Base-by-base conservation (phyloP, 1,140 invertebrate genomes). In the Neodiprion pinetum region DNA sequence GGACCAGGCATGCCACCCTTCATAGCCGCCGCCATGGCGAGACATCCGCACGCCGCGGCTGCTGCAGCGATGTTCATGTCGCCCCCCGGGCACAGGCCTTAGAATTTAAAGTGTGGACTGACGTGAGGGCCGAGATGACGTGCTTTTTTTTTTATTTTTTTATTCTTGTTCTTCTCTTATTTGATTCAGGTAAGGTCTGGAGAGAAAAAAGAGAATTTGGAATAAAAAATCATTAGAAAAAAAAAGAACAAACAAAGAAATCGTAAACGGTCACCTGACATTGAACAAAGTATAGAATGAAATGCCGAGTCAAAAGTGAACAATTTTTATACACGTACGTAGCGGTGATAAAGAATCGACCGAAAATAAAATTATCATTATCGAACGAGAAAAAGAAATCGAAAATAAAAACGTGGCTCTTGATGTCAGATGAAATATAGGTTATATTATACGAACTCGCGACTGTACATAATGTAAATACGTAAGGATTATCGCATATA, bases 51-150 rank as follows among this genome's bases (percentile, higher is more conserved):
- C 77, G 87, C 86, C 28, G 87, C 86, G 0, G 87, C 87, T 8
- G 88, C 88, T 72, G 88, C 88, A 48, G 88, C 88, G 76, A 88
- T 89, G 87, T 89, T 89, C 76, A 88, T 89, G 88, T 85, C 83
- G 69, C 87, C 88, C 50, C 87, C 88, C 73, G 86, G 86, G 78
- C 87, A 87, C 77, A 84, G 86, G 77, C 85, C 85, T 80, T 88
- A 85, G 48, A 49, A 14, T 40, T 71, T 47, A 61, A 9, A 61
- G 53, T 17, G 53, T 5, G 28, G 28, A 40, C 2, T 40, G 28
- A 40, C 5, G 1, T 5, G 28, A 40, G 28, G 28, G 28, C 28
- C 28, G 5, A 40, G 1, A 40, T 40, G 5, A 5, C 5, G 28
- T 40, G 28, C 7, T 66, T 66, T 65, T 65, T 65, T n/a, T 65